A percentile compares a stretch with the other conserved stretches of the same genome.
Conservation (phyloP, 2,113 vertebrate genomes). For the Campylorhamphus procurvoides region DNA sequence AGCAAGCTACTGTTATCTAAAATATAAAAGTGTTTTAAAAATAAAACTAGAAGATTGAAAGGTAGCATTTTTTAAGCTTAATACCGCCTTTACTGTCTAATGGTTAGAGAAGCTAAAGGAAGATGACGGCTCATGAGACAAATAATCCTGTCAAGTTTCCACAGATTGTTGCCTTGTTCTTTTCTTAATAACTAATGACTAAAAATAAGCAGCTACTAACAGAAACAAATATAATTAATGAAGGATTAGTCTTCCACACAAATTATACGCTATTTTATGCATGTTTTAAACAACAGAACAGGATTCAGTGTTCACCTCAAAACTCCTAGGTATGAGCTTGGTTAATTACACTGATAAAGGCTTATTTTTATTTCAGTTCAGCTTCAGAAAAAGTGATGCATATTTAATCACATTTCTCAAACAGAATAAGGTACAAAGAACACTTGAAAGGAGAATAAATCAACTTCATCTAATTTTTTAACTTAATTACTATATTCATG, state of each 20-base stretch:
- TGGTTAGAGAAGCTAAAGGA: neutral
- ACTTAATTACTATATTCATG: slow-evolving; percentile 49
- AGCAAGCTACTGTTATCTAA: neutral
- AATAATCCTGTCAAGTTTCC: neutral
- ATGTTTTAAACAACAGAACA: neutral
- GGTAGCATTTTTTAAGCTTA: neutral
- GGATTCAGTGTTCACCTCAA: neutral
- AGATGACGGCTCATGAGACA: neutral
- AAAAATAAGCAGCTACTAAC: neutral
- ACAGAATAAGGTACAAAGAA: slow-evolving; percentile 54
- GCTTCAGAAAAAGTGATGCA: slow-evolving; percentile 46
- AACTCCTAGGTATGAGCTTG: slow-evolving; percentile 3
- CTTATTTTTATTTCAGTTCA: slow-evolving; percentile 62
- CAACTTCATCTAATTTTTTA: slow-evolving; percentile 45
- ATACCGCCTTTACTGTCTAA: neutral
- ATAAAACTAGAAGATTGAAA: neutral
- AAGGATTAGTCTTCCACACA: slow-evolving; percentile 19
- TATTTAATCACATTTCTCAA: slow-evolving; percentile 69
- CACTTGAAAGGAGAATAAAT: slow-evolving; percentile 60
- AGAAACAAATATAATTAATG: slow-evolving; percentile 40
- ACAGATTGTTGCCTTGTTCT: neutral
- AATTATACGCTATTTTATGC: neutral
- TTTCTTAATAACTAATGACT: neutral
- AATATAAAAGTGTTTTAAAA: neutral
- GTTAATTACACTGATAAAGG: slow-evolving; percentile 74